Conservation (phyloP, 92 coral and sea anemone genomes). For the Phenganax marumi region DNA sequence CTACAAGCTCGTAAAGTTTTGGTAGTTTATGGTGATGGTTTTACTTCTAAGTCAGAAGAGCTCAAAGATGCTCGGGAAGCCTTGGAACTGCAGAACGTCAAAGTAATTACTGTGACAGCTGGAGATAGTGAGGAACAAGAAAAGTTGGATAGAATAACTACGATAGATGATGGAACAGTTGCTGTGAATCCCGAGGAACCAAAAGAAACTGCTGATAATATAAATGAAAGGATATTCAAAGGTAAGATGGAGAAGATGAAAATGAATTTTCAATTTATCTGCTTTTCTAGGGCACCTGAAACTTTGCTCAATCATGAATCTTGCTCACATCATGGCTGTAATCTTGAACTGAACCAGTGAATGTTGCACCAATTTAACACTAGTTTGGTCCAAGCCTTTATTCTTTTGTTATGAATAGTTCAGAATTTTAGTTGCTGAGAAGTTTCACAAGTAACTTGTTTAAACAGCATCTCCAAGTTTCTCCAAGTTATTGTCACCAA, state of each 20-base stretch:
- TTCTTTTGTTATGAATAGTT: no score
- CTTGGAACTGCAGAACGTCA: slow-evolving; percentile 7
- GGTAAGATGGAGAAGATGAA: slow-evolving; percentile 1
- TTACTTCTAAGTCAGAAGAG: slow-evolving; percentile 11
- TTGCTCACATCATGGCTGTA: no score
- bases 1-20: slow-evolving; percentile 69
- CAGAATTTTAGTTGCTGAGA: no score
- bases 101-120: slow-evolving; percentile 26
- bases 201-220: neutral
- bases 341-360: no score
- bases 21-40: slow-evolving; percentile 67
- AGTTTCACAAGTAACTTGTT: no score
- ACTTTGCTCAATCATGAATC: no score
- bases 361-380: no score
- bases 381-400: no score
- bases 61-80: neutral
- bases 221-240: slow-evolving; percentile 20
- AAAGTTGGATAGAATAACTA: slow-evolving; percentile 13
- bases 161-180: slow-evolving; percentile 18
- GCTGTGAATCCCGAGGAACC: neutral
- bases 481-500: no score
- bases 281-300: neutral
- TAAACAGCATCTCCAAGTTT: no score
- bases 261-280: neutral
- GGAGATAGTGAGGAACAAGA: slow-evolving; percentile 9